A percentile compares a stretch with the other conserved stretches of the same genome.
These are phyloP conservation scores for Pseudomyrmex pallidus DNA, from an alignment of 1,140 invertebrate genomes.

Conservation along the genomic window DNA sequence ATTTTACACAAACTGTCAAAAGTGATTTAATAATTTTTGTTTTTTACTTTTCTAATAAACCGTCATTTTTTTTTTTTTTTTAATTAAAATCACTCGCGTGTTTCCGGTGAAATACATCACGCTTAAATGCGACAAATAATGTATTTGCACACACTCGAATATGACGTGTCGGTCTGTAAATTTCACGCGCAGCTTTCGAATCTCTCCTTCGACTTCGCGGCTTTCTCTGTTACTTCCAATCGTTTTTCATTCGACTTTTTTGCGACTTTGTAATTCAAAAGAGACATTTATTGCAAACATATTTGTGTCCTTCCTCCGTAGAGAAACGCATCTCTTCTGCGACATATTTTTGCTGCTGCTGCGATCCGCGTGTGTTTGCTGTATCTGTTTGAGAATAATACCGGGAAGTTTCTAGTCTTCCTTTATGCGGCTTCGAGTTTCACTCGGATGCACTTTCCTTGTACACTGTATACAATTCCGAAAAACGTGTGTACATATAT, in stretches of 20 bases:
- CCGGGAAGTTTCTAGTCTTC: conserved; percentile 39
- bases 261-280: conserved; percentile 14
- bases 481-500: conserved; percentile 15
- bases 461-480: conserved; percentile 55
- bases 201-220: background rate
- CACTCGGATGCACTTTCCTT: conserved; percentile 54
- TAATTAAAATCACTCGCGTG: background rate
- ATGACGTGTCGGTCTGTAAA: conserved; percentile 25
- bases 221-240: conserved; percentile 10
- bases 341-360: conserved; percentile 26
- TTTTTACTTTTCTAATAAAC: no score
- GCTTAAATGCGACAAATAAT: background rate
- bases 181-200: conserved; percentile 21
- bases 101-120: background rate
- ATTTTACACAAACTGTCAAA: conserved; percentile 5
- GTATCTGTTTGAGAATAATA: conserved; percentile 64
- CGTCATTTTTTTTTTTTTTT: background rate
- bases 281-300: conserved; percentile 22
- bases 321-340: conserved; percentile 18
- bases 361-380: conserved; percentile 12
- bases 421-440: conserved; percentile 60
- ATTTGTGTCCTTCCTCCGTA: background rate
- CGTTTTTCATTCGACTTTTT: conserved; percentile 23
- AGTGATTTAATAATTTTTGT: background rate
- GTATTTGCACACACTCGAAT: background rate